Percentiles rank a stretch among this genome's conserved stretches.
phyloP scores from a whole-genome alignment of 35 echinoderm and acorn worm species.

The Strongylocentrotus purpuratus region DNA sequence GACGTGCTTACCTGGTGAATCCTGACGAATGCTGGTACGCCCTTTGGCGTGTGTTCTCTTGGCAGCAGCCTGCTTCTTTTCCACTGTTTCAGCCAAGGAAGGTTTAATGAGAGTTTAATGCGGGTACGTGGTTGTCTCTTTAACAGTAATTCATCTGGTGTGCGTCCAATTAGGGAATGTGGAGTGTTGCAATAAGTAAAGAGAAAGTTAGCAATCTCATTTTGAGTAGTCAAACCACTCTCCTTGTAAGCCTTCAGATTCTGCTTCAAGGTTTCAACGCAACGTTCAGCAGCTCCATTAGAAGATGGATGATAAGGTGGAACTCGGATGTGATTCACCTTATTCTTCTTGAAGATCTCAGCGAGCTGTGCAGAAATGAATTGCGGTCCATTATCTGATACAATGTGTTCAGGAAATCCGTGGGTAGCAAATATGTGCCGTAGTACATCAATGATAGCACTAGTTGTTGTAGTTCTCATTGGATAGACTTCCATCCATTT shows the following conservation, averaged over 20 bases:
- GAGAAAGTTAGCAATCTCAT: constrained; percentile 27
- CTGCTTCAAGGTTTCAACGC: constrained; percentile 62
- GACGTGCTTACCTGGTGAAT: not conserved
- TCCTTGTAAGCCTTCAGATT: constrained; percentile 20
- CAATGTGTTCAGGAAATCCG: constrained; percentile 52
- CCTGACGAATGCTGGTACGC: not conserved
- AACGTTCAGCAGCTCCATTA: constrained; percentile 71
- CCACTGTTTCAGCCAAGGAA: constrained; percentile 2
- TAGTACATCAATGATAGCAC: constrained; percentile 16
- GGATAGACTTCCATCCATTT: too few species aligned
- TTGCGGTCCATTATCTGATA: constrained; percentile 68
- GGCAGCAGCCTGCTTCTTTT: not conserved
- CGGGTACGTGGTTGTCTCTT: constrained; percentile 30
- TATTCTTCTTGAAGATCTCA: constrained; percentile 39
- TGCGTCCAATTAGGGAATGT: not conserved
- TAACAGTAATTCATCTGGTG: too few species aligned
- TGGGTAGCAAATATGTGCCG: too few species aligned
- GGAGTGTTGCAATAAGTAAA: constrained; percentile 9
- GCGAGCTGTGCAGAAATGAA: too few species aligned
- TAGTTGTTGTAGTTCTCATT: too few species aligned
- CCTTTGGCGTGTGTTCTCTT: not conserved
- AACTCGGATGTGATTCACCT: constrained; percentile 37
- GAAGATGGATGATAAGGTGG: constrained; percentile 68
- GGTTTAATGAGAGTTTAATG: constrained; percentile 6
- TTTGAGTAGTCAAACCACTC: constrained; percentile 9